Conservation (phyloP, 2,797 vertebrate genomes). For the Jordanella pulchra region DNA sequence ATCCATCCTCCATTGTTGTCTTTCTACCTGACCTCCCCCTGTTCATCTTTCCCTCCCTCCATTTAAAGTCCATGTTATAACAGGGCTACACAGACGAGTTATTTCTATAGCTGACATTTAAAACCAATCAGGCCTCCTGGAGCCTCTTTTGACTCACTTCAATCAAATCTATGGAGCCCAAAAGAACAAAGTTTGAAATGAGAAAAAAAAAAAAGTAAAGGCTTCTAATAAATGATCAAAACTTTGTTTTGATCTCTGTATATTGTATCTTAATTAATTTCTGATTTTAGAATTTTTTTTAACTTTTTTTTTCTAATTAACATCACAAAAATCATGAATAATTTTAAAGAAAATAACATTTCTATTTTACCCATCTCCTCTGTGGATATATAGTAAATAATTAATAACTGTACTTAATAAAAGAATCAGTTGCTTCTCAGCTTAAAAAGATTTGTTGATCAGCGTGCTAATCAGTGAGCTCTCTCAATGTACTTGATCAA, state of each 20-base stretch:
- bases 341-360: background rate
- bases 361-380: background rate
- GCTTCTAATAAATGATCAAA: background rate
- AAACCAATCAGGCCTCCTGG: slow-evolving; percentile 19
- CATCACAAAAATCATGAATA: background rate
- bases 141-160: slow-evolving; percentile 15
- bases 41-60: slow-evolving; percentile 42
- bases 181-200: slow-evolving; percentile 9
- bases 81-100: slow-evolving; percentile 17
- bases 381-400: background rate
- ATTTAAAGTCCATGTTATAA: slow-evolving; percentile 39
- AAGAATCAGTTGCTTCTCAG: background rate
- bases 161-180: slow-evolving; percentile 2
- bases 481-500: background rate
- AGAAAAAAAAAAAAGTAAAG: background rate
- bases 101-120: slow-evolving; percentile 38
- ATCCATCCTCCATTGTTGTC: slow-evolving; percentile 42
- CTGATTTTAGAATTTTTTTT: background rate
- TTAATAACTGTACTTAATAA: background rate
- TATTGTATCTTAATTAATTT: background rate
- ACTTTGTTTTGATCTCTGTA: background rate
- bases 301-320: background rate
- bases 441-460: background rate
- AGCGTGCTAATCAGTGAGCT: background rate
- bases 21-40: slow-evolving; percentile 55